Base-by-base conservation (phyloP, 2,797 vertebrate species). In the Onychomys arenicola region DNA sequence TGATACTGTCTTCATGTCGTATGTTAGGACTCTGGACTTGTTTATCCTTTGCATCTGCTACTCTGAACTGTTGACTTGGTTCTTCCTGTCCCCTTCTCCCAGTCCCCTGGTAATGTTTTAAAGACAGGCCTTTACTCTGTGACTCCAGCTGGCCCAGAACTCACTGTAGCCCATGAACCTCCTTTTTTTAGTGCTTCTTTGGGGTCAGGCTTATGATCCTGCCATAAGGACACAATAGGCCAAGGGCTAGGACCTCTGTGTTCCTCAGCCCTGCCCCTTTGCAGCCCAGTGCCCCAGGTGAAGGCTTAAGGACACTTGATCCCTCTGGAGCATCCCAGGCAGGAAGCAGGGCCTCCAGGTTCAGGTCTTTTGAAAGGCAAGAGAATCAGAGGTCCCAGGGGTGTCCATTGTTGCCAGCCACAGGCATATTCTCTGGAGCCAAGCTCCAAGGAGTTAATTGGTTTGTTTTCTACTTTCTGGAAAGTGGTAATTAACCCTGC, bases 391-490 rank as follows among this genome's bases (percentile, higher is more conserved):
- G 81, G 78, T 96, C 94, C 96, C 96, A 89, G 67, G 57, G 46
- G 95, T 46, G 59, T 55, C 25, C 11, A 34, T 49, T 34, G 81
- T 65, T 97, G 92, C 86, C 61, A 67, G 67, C 85, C 94, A 77
- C 65, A 80, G 82, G 84, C 83, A 0, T 67, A 76, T 69, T 92
- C 94, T 78, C 95, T 85, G 89, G 92, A 92, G 96, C 82, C 81
- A 83, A 76, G 80, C 94, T 95, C 92, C 77, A 85, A 29, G 96
- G 83, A 95, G 90, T 63, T 96, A 96, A 96, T 92, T 95, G 96
- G 75, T n/a, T 75, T 94, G 78, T 95, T 96, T 95, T 96, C 97
- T 97, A 29, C 83, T 96, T 96, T 94, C 76, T 91, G 91, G 87
- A 96, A 96, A 91, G 78, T 86, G 75, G 25, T 92, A 78, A 82